Conservation (phyloP, 1,140 invertebrate species). For the Andricus grossulariae region DNA sequence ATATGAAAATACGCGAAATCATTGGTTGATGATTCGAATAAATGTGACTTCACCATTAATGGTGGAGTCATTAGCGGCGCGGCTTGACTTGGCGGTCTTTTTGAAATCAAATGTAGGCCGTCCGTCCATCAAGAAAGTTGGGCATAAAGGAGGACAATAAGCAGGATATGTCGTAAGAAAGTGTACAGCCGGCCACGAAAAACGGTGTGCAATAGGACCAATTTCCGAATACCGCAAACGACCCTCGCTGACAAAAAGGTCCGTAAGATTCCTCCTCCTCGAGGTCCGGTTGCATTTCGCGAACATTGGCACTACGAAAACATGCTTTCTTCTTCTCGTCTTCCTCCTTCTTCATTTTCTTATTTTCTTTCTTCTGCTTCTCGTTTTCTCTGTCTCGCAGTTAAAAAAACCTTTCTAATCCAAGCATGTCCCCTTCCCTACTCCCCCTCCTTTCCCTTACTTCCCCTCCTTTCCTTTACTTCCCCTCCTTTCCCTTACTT, state of each 20-base stretch:
- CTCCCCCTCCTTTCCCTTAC: no score
- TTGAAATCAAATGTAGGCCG: slow-evolving; percentile 25
- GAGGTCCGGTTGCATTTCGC: slow-evolving; percentile 22
- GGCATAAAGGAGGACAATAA: slow-evolving; percentile 20
- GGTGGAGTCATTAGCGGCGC: slow-evolving; percentile 17
- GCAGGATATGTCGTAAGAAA: slow-evolving; percentile 26
- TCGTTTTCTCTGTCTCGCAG: no score
- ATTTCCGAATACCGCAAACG: slow-evolving; percentile 24
- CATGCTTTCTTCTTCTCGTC: slow-evolving; percentile 34
- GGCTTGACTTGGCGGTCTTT: slow-evolving; percentile 1
- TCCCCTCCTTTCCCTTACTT: no score
- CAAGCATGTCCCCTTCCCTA: no score
- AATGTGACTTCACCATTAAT: slow-evolving; percentile 25
- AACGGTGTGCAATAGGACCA: slow-evolving; percentile 18
- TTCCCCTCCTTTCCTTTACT: no score
- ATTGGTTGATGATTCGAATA: slow-evolving; percentile 14
- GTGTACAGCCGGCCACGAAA: slow-evolving; percentile 1
- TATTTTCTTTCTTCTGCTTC: background rate
- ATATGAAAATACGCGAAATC: background rate
- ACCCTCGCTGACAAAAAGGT: slow-evolving; percentile 16
- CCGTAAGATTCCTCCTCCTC: slow-evolving; percentile 47
- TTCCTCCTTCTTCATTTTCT: slow-evolving; percentile 17
- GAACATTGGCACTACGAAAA: slow-evolving; percentile 5
- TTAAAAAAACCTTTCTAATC: no score
- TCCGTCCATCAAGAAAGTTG: background rate